These are phyloP conservation scores for Phacellophora camtschatica DNA, from an alignment of 30 jellyfish, hydroid and myxozoan species.

Conservation along the genomic window DNA sequence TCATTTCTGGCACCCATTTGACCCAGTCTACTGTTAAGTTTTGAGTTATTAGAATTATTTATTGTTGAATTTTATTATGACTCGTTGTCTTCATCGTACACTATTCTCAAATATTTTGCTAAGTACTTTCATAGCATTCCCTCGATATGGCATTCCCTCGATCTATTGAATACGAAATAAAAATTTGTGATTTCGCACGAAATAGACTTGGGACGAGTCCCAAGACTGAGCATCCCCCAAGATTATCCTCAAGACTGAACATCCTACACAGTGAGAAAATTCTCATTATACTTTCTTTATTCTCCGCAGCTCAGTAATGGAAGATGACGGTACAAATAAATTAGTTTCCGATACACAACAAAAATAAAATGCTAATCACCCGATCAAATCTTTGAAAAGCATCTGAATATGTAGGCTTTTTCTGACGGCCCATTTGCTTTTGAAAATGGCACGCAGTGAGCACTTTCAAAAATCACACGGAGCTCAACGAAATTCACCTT, in stretches of 20 bases:
- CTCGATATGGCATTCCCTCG: too few species aligned
- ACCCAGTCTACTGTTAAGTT: too few species aligned
- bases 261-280: not conserved
- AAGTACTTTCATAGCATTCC: too few species aligned
- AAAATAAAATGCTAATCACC: slow-evolving; percentile 6
- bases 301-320: not conserved
- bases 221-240: too few species aligned
- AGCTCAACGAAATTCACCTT: not conserved
- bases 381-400: slow-evolving; percentile 36
- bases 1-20: too few species aligned
- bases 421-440: not conserved
- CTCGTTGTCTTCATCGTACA: too few species aligned
- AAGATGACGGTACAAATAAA: not conserved
- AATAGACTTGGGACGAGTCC: too few species aligned
- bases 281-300: not conserved
- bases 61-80: too few species aligned
- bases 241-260: not conserved
- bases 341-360: not conserved
- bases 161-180: too few species aligned
- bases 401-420: not conserved
- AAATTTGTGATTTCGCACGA: too few species aligned
- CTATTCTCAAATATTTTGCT: too few species aligned
- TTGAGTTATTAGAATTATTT: too few species aligned
- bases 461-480: slow-evolving; percentile 4
- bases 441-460: slow-evolving; percentile 8